Base-by-base conservation (phyloP, 2,888 invertebrate species). In the Pammene aurita region DNA sequence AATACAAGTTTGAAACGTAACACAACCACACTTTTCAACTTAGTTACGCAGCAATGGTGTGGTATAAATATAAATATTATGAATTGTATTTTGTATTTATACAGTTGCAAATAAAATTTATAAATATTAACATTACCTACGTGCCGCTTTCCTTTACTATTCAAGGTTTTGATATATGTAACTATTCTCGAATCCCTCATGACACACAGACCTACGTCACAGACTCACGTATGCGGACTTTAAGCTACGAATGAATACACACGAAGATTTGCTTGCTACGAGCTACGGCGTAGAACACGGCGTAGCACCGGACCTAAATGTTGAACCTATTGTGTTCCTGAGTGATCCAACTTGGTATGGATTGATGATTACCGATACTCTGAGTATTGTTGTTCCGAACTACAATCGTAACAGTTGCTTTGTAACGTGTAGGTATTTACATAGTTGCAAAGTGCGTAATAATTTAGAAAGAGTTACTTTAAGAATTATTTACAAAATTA, bases 1-100 rank as follows among this genome's bases (percentile, higher is more conserved):
- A 34, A 44, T 64, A 11, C 57, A 10, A 44, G 11, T 57, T 13
- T 62, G 14, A 14, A 58, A 52, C 18, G n/a, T n/a, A 18, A 13
- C 18, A n/a, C 42, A 34, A 13, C 34, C 13, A 41, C 13, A 41
- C 18, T n/a, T 35, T 38, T 7, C 35, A 38, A 18, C 44, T 14
- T 34, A 6, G 14, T 16, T 46, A 46, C 13, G 44, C 26, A 26
- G 26, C 26, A 26, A 26, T 26, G 26, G 26, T 26, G 4, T 26
- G 2, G 26, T 26, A 26, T 26, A 26, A 26, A 26, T 26, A 26
- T 26, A 26, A 26, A 26, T 26, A 4, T 26, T 26, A 26, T 26
- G 26, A 26, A 26, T 26, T 26, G 4, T 26, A 26, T 26, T 26
- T 4, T 26, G 26, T 1, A 26, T 4, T 26, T 4, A 26, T 26